Conservation (phyloP, 2,888 invertebrate species). For the Thereva unica region DNA sequence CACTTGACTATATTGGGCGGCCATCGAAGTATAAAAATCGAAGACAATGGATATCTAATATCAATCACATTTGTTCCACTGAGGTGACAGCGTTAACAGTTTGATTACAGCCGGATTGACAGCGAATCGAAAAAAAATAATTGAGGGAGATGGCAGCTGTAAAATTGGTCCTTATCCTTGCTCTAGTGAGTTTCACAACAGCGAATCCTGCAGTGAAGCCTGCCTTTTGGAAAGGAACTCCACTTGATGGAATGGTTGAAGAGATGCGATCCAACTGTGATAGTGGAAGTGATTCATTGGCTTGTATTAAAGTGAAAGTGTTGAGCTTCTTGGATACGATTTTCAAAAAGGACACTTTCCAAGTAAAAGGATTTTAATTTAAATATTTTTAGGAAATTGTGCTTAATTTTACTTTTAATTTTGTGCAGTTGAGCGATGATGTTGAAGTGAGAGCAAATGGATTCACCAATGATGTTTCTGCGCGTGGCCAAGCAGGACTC, state of each 20-base stretch:
- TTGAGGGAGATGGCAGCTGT: constrained; percentile 45
- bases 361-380: constrained; percentile 60
- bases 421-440: constrained; percentile 69
- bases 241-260: constrained; percentile 74
- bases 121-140: constrained; percentile 15
- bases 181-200: constrained; percentile 64
- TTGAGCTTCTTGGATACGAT: constrained; percentile 78
- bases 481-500: constrained; percentile 64
- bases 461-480: constrained; percentile 63
- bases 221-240: constrained; percentile 71
- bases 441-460: constrained; percentile 77
- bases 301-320: constrained; percentile 83
- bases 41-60: constrained; percentile 58
- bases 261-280: constrained; percentile 77
- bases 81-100: constrained; percentile 34
- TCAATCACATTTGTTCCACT: constrained; percentile 54
- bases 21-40: constrained; percentile 56
- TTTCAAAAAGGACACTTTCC: constrained; percentile 77
- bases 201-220: constrained; percentile 66
- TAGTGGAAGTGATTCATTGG: constrained; percentile 74
- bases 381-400: neutral
- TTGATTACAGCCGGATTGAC: constrained; percentile 30
- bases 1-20: constrained; percentile 23
- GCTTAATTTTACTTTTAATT: neutral
- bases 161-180: constrained; percentile 57